These are phyloP conservation scores for Tribolium madens DNA, from an alignment of 1,140 invertebrate genomes.

Conservation along the genomic window DNA sequence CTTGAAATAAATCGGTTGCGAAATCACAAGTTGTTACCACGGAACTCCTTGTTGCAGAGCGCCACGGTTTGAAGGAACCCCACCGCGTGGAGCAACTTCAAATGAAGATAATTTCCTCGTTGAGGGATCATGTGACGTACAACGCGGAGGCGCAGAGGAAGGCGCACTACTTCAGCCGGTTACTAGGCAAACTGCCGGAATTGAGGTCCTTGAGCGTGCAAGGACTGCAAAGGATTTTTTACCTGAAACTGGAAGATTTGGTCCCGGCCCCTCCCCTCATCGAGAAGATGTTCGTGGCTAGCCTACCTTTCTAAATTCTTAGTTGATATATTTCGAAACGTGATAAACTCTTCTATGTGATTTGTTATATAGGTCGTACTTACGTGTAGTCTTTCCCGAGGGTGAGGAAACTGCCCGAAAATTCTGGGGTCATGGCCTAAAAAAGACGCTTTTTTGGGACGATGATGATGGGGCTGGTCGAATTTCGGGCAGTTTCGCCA, in stretches of 20 bases:
- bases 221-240: constrained; percentile 94
- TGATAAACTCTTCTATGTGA: constrained; percentile 57
- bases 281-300: constrained; percentile 94
- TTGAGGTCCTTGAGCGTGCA: constrained; percentile 91
- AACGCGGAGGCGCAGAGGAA: constrained; percentile 90
- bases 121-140: constrained; percentile 95
- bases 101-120: constrained; percentile 94
- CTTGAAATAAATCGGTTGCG: constrained; percentile 20
- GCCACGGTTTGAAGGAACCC: constrained; percentile 92
- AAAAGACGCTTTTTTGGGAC: constrained; percentile 16
- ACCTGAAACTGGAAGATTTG: constrained; percentile 92
- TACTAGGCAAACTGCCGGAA: constrained; percentile 92
- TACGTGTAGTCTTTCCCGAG: constrained; percentile 41
- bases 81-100: constrained; percentile 93
- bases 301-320: constrained; percentile 85
- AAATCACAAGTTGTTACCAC: not conserved
- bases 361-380: constrained; percentile 52
- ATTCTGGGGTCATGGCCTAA: constrained; percentile 27
- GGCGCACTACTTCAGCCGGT: constrained; percentile 90
- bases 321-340: constrained; percentile 47
- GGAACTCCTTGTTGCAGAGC: constrained; percentile 74
- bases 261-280: constrained; percentile 92
- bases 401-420: constrained; percentile 17
- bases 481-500: constrained; percentile 9
- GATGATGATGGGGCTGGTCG: constrained; percentile 11